Base-by-base conservation (phyloP, 2,113 vertebrate species). In the Centropristis striata region DNA sequence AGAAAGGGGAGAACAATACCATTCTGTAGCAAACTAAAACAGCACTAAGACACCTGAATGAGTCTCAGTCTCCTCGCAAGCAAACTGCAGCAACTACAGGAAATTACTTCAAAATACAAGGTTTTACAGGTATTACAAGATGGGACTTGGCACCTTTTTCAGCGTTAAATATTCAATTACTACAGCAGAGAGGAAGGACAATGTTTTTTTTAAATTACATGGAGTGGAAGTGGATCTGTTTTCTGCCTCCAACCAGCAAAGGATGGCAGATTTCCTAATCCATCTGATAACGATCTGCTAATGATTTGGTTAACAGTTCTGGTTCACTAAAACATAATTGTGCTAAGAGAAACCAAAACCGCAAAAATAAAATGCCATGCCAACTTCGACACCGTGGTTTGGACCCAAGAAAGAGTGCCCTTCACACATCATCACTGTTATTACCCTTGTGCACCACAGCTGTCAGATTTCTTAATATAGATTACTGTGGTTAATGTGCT, bases 171-270 rank as follows among this genome's bases (percentile, higher is more conserved):
- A 32, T 13, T 37, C 60, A 74, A 71, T 4, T 23, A 27, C 37
- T 27, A n/a, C n/a, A 37, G 55, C 46, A 66, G 60, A 65, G 57
- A 75, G 59, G 23, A 2, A 11, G 27, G n/a, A 68, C 28, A 21
- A 25, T 51, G 46, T 73, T 80, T 64, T 69, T 15, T 27, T 46
- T 20, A 44, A 57, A 65, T 69, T 25, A 77, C 57, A 39, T 41
- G 21, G 44, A 23, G n/a, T 55, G 8, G 27, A 28, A 50, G 6
- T 15, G 47, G 50, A 79, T 63, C 39, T 20, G 21, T 25, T 16
- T 67, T 65, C 49, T 41, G 25, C 39, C 25, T 76, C 51, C 0
- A 50, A 69, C 66, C 21, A 41, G 41, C 37, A 15, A 32, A 11
- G 14, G 46, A 47, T 14, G 27, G 79, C 41, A 16, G 46, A 54